phyloP scores from a whole-genome alignment of 2,888 invertebrate genomes.

The Apeira syringaria region DNA sequence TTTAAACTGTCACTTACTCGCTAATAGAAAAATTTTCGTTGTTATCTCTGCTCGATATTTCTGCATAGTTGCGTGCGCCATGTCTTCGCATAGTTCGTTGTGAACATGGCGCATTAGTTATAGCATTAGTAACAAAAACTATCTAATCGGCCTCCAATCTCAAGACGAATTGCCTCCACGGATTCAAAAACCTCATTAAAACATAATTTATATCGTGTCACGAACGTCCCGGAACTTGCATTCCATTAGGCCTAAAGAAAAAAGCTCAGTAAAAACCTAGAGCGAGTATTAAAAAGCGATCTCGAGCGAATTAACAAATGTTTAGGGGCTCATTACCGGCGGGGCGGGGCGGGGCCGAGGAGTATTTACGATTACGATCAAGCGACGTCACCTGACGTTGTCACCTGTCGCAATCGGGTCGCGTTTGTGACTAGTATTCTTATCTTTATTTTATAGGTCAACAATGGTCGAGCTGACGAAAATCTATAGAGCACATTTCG shows the following conservation, averaged over 20 bases:
- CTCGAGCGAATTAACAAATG: conserved; percentile 65
- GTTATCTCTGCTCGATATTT: too few relatives aligned
- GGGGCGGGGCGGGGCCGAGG: conserved; percentile 34
- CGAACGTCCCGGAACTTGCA: conserved; percentile 19
- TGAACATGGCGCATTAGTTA: too few relatives aligned
- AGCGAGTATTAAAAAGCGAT: conserved; percentile 68
- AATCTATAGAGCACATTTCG: too few relatives aligned
- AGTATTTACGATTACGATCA: conserved; percentile 38
- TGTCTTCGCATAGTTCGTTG: too few relatives aligned
- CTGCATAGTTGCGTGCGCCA: too few relatives aligned
- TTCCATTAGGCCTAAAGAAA: conserved; percentile 15
- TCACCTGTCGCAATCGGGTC: conserved; percentile 35
- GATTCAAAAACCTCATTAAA: conserved; percentile 3
- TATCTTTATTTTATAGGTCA: background rate
- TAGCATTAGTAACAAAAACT: too few relatives aligned
- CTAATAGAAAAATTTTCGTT: too few relatives aligned
- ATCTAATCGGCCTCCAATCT: background rate
- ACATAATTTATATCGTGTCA: conserved; percentile 7
- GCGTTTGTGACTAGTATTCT: background rate
- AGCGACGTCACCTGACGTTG: conserved; percentile 20
- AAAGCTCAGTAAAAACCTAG: conserved; percentile 34
- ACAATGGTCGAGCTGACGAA: too few relatives aligned
- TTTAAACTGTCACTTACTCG: too few relatives aligned
- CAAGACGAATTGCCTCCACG: background rate
- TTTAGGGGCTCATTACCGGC: conserved; percentile 60